A percentile compares a stretch with the other conserved stretches of the same genome.
phyloP scores from a whole-genome alignment of 2,888 invertebrate genomes.

The Phortica magna region DNA sequence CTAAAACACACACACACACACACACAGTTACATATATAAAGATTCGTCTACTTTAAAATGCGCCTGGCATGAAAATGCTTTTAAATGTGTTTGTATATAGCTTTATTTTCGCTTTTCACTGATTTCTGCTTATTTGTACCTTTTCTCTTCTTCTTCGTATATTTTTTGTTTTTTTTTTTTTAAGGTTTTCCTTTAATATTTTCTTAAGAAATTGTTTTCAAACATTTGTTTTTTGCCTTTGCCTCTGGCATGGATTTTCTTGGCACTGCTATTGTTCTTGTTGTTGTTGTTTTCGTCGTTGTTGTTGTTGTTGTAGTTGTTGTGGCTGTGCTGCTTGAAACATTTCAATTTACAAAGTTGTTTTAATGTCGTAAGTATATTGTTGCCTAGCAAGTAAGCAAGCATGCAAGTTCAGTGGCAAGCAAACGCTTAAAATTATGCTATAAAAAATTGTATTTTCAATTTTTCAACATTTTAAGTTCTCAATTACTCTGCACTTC shows the following conservation, averaged over 20 bases:
- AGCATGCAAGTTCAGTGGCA: no score
- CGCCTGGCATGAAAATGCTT: slow-evolving; percentile 6
- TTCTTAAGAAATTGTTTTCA: not conserved
- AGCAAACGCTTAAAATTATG: no score
- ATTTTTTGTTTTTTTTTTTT: slow-evolving; percentile 15
- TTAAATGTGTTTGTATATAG: not conserved
- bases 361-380: no score
- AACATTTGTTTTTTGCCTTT: not conserved
- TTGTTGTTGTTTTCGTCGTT: no score
- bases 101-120: not conserved
- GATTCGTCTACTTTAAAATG: not conserved
- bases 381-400: no score
- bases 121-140: not conserved
- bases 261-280: no score
- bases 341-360: no score
- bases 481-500: no score
- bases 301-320: no score
- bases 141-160: not conserved
- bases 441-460: no score
- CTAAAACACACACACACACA: not conserved
- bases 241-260: not conserved
- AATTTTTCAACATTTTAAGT: no score
- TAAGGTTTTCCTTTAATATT: slow-evolving; percentile 16
- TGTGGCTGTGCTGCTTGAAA: no score
- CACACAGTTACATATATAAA: not conserved